Conservation (phyloP, 2,113 vertebrate genomes). For the Urocynchramus pylzowi region DNA sequence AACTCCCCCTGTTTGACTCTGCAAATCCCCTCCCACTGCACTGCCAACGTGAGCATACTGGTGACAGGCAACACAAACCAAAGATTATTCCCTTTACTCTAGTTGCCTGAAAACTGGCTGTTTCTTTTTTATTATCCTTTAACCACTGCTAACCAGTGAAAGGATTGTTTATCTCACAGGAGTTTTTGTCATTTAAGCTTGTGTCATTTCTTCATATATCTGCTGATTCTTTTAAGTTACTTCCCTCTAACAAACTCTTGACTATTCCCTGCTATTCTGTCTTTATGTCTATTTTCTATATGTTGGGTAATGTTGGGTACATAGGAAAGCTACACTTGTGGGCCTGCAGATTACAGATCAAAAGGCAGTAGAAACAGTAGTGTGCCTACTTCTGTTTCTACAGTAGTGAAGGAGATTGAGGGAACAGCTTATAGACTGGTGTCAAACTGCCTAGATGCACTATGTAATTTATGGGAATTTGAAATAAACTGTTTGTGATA, state of each 20-base stretch:
- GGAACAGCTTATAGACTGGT: neutral
- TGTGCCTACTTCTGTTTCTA: neutral
- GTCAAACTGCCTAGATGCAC: neutral
- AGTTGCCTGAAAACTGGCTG: neutral
- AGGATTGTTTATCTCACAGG: neutral
- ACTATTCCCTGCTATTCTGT: neutral
- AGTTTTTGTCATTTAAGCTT: neutral
- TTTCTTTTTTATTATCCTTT: neutral
- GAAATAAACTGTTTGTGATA: neutral
- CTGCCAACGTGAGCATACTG: neutral
- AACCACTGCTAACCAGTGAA: neutral
- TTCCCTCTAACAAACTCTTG: neutral
- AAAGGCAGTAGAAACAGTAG: neutral
- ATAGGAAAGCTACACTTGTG: neutral
- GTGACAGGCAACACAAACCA: neutral
- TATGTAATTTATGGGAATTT: neutral
- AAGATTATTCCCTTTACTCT: neutral
- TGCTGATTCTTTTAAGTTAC: neutral
- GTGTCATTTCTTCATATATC: neutral
- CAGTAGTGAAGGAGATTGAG: neutral
- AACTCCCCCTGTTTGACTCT: neutral
- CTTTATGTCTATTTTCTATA: neutral
- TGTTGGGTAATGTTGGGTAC: neutral
- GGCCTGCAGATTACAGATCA: neutral
- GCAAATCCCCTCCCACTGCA: neutral